These are phyloP conservation scores for Belonocnema kinseyi DNA, from an alignment of 1,140 invertebrate genomes.

Conservation along the genomic window DNA sequence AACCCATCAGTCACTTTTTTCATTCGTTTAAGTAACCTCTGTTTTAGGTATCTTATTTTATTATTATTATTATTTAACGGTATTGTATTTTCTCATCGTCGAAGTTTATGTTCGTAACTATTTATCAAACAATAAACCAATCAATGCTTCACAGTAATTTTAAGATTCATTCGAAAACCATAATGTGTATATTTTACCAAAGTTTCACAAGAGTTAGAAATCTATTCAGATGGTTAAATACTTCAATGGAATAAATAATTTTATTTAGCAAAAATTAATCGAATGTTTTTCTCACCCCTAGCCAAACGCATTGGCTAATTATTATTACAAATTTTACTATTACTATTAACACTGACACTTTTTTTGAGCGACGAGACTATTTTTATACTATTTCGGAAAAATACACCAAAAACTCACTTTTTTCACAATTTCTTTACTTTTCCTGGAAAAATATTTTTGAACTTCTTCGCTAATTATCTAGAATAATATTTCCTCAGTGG, in stretches of 20 bases:
- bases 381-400: too few relatives aligned
- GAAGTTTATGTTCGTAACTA: conserved; percentile 41
- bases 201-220: conserved; percentile 38
- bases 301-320: too few relatives aligned
- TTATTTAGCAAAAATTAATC: conserved; percentile 18
- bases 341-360: too few relatives aligned
- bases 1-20: conserved; percentile 40
- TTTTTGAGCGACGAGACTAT: too few relatives aligned
- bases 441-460: too few relatives aligned
- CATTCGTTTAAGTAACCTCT: conserved; percentile 37
- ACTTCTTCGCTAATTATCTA: too few relatives aligned
- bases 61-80: conserved; percentile 41
- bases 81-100: conserved; percentile 54
- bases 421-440: too few relatives aligned
- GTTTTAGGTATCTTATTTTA: conserved; percentile 40
- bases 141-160: conserved; percentile 23
- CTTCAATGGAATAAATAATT: conserved; percentile 9
- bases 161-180: conserved; percentile 39
- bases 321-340: too few relatives aligned
- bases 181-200: conserved; percentile 62
- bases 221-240: conserved; percentile 6
- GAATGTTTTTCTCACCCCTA: neutral
- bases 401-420: too few relatives aligned
- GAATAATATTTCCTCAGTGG: too few relatives aligned
- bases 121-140: conserved; percentile 26